Evolutionary conservation across 2,888 invertebrate genomes (phyloP).

Genomic region (Acronicta leporina): DNA sequence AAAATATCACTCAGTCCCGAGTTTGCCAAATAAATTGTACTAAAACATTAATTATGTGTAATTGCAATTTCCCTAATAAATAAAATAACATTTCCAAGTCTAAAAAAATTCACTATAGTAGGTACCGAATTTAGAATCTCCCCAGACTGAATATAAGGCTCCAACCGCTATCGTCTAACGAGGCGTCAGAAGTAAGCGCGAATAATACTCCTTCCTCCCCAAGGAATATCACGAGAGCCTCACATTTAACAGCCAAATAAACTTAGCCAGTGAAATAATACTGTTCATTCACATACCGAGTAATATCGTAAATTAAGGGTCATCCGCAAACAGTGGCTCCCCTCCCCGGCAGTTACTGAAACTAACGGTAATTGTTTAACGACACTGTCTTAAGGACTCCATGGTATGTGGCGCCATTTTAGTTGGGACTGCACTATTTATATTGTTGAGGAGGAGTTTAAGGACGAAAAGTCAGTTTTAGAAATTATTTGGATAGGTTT

Average conservation of each 20-base stretch:
- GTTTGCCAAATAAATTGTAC: no score
- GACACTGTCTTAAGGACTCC: conserved; percentile 53
- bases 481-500: not conserved
- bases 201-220: conserved; percentile 44
- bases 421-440: conserved; percentile 31
- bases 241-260: conserved; percentile 54
- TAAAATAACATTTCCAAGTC: no score
- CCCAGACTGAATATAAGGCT: conserved; percentile 2
- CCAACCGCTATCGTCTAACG: conserved; percentile 15
- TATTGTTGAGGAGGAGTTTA: conserved; percentile 28
- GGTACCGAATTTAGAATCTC: no score
- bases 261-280: conserved; percentile 51
- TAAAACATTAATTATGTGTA: no score
- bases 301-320: conserved; percentile 59
- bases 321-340: conserved; percentile 53
- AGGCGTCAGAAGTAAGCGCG: conserved; percentile 42
- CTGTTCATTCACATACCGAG: conserved; percentile 56
- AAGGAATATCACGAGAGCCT: conserved; percentile 38
- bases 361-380: conserved; percentile 65
- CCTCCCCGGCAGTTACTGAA: conserved; percentile 53
- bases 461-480: conserved; percentile 22
- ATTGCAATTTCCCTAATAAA: no score
- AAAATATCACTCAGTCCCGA: no score
- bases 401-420: conserved; percentile 46
- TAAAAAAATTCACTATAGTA: no score